Evolutionary conservation across 2,888 invertebrate species (phyloP), one percentile per base, ranked within the genome.

Genomic region (Uropetala carovei): DNA sequence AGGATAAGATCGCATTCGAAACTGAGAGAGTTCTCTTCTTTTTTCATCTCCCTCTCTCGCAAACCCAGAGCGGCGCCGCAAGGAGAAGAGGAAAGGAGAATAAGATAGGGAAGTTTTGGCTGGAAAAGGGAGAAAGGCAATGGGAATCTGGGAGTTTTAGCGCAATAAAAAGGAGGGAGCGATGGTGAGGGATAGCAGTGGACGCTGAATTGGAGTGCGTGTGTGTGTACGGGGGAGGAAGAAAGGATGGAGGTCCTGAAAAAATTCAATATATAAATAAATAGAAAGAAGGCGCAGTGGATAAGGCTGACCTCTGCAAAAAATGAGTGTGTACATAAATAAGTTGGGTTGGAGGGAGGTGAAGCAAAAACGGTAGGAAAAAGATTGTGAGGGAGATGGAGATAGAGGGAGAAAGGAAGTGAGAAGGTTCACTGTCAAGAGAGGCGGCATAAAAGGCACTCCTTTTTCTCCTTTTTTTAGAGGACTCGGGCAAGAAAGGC

Each of bases 291-390:
- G 43, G 43, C 43, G 43, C 43, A 43, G 43, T 43, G 22, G 22
- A 68, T 18, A 68, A 68, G 68, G 75, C 75, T 75, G 75, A 75
- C 75, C 75, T 75, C 75, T 75, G 75, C 75, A 75, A 14, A 75
- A 75, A 43, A 75, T 18, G 68, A 68, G 22, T 3, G 27, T 75
- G 75, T 75, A 27, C 75, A 75, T 75, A 75, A 75, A 75, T 75
- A 75, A 75, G 27, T 0, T 43, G 43, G 43, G 1, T 43, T 43
- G 5, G 43, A 43, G 43, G 43, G 43, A 43, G 43, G 5, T 3
- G 43, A 43, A 43, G 43, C 43, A 43, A 43, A 43, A 43, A 43
- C 43, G 43, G 43, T 43, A 43, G 43, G 43, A 43, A 43, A 43
- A 43, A 43, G 43, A 43, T 43, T 43, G 43, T 43, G 43, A 43